Evolutionary conservation across 2,113 vertebrate genomes (phyloP).

Genomic region (Suricata suricatta): DNA sequence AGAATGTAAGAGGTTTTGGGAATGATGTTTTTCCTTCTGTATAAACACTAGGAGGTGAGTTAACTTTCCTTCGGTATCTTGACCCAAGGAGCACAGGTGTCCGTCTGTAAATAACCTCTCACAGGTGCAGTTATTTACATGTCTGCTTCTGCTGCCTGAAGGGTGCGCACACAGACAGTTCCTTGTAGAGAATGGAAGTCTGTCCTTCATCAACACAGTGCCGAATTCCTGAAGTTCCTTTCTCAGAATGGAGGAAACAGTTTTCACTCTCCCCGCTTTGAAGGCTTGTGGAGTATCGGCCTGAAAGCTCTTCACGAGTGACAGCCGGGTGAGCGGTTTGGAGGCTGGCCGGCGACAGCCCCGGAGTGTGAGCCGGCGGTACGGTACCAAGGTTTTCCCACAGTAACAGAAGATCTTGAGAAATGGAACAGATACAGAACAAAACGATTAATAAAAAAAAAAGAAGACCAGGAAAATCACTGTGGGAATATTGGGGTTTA

Average conservation of each 20-base stretch:
- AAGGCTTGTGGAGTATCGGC: background rate
- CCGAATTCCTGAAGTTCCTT: background rate
- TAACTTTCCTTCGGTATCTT: background rate
- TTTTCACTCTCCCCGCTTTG: background rate
- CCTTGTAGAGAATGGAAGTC: background rate
- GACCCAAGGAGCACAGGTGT: background rate
- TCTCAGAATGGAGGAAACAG: background rate
- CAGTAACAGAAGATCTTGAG: background rate
- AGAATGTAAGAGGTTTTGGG: background rate
- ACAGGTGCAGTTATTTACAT: background rate
- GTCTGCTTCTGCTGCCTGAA: background rate
- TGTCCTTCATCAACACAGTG: background rate
- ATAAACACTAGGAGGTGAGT: background rate
- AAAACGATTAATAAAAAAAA: background rate
- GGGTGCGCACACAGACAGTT: background rate
- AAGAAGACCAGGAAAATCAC: background rate
- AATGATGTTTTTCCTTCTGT: background rate
- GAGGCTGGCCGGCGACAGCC: background rate
- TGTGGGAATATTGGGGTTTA: background rate
- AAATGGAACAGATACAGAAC: background rate
- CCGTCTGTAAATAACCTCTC: background rate
- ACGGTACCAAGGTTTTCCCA: background rate
- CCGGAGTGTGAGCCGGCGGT: background rate
- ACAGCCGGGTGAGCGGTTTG: background rate
- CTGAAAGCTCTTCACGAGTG: background rate